Percentiles rank a stretch among this genome's conserved stretches.
phyloP scores from a whole-genome alignment of 2,888 invertebrate genomes.

The Cybosia mesomella region DNA sequence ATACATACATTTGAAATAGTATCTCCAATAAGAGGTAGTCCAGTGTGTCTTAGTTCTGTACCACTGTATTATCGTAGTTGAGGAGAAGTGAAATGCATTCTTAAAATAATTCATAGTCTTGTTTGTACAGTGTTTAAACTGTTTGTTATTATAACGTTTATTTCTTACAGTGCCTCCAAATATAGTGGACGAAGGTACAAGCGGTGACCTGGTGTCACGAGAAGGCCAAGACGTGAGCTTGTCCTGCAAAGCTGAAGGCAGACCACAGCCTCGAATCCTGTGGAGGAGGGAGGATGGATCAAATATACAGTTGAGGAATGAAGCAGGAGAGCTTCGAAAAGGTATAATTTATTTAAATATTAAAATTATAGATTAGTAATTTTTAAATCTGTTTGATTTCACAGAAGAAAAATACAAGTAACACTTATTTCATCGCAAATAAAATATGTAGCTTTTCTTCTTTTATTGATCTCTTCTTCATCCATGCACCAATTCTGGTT shows the following conservation, averaged over 20 bases:
- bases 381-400: too few species aligned
- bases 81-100: not conserved
- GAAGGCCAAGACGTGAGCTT: slow-evolving; percentile 92
- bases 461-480: too few species aligned
- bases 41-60: not conserved
- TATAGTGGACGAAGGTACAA: slow-evolving; percentile 92
- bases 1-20: not conserved
- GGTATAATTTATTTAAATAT: slow-evolving; percentile 57
- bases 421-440: too few species aligned
- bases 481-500: too few species aligned
- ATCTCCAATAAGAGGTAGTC: not conserved
- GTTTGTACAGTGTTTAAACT: not conserved
- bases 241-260: slow-evolving; percentile 91
- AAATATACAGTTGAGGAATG: slow-evolving; percentile 84
- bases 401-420: too few species aligned
- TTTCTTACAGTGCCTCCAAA: slow-evolving; percentile 90
- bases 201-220: slow-evolving; percentile 90
- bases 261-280: slow-evolving; percentile 89
- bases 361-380: too few species aligned
- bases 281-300: slow-evolving; percentile 89
- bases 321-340: slow-evolving; percentile 77
- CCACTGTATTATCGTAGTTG: not conserved
- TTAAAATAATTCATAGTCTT: not conserved
- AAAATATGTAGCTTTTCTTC: too few species aligned
- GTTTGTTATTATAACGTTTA: not conserved